A percentile compares a stretch with the other conserved stretches of the same genome.
Conservation (phyloP, 2,888 invertebrate genomes). For the Lucinisca nassula region DNA sequence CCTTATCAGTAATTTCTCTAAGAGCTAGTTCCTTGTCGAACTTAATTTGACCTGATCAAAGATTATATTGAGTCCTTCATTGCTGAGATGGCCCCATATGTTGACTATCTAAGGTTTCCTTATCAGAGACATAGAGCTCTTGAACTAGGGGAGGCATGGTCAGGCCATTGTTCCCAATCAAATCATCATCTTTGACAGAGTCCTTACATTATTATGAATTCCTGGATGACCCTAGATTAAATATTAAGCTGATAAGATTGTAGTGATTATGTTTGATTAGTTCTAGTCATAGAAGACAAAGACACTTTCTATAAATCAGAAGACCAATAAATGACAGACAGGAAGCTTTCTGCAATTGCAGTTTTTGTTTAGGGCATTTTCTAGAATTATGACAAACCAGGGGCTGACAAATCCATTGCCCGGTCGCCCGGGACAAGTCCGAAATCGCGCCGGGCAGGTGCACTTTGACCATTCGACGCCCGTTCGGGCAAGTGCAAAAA, state of each 20-base stretch:
- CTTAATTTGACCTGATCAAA: not conserved
- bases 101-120: conserved; percentile 7
- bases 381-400: no score
- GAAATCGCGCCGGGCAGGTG: no score
- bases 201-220: not conserved
- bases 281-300: not conserved
- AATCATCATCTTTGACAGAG: not conserved
- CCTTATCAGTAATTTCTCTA: not conserved
- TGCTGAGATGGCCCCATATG: not conserved
- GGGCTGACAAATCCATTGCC: no score
- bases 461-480: no score
- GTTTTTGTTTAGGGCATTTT: no score
- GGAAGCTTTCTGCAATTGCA: no score
- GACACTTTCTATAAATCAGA: not conserved
- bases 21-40: not conserved
- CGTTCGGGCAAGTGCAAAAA: no score
- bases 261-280: not conserved
- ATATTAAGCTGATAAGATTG: conserved; percentile 1
- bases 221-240: not conserved
- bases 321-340: not conserved
- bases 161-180: conserved; percentile 3
- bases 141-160: not conserved
- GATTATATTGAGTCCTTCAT: not conserved
- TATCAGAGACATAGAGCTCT: not conserved
- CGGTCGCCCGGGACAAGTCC: no score